Evolutionary conservation across 2,113 vertebrate species (phyloP), one percentile per base, ranked within the genome.

Genomic region (Corynorhinus townsendii): DNA sequence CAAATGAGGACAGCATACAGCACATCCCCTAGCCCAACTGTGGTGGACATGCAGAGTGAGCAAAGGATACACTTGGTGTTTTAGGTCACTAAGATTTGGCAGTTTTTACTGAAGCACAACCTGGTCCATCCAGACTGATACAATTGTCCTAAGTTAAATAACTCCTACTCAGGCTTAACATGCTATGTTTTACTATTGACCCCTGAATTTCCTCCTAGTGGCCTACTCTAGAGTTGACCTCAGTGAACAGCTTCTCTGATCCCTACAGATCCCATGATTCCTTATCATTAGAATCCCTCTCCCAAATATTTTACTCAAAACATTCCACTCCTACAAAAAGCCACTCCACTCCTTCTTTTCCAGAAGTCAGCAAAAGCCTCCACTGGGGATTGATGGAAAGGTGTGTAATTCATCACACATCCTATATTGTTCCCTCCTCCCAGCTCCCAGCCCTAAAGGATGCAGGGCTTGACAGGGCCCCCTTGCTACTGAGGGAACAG

Each of bases 331-430:
- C 86, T 81, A 19, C n/a, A 30, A 66, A 93, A 90, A 81, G 30
- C 12, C 45, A 89, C 28, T 96, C 92, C 75, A 87, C 8, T 72
- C 86, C 90, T 95, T 38, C 56, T 97, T 96, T 96, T 95, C 89
- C 59, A 93, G 72, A 95, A 96, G 71, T 82, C 94, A 89, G 64
- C n/a, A 85, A 96, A 94, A 80, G 35, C 45, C 26, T 94, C 52
- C 79, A 87, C 75, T 45, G 30, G 52, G 28, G 59, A 87, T 95
- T 96, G 97, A 97, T 96, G 95, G 96, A 96, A 95, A 97, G 43
- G 89, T 97, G 71, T 97, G 86, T 97, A 93, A 97, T 97, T 92
- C 77, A 76, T 79, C 91, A 93, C 87, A 93, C 93, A 92, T 66
- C 77, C n/a, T n/a, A 91, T 45, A 96, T 97, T 96, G 96, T 95